phyloP scores from a whole-genome alignment of 2,888 invertebrate genomes.

The Parnassius glacialis region DNA sequence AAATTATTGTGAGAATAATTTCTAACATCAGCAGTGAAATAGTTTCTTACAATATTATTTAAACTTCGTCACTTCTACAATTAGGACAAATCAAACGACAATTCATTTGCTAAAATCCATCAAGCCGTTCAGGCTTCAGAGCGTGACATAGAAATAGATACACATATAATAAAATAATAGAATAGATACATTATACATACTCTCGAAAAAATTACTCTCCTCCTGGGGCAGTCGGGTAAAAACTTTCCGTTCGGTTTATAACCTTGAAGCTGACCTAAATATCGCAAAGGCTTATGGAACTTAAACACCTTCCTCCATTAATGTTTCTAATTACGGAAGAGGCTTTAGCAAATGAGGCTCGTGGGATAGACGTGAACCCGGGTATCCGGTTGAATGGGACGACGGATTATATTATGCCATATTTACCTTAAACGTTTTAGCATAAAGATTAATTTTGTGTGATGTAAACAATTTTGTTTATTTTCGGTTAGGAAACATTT shows the following conservation, averaged over 20 bases:
- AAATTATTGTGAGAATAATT: too few species aligned
- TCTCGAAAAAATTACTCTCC: too few species aligned
- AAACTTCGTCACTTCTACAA: too few species aligned
- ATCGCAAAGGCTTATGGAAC: conserved; percentile 14
- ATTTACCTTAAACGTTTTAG: neutral
- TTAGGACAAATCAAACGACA: too few species aligned
- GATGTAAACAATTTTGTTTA: neutral
- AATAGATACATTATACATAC: too few species aligned
- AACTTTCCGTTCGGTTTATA: neutral
- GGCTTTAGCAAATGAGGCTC: conserved; percentile 19
- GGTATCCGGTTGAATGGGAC: conserved; percentile 5
- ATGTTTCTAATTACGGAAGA: conserved; percentile 24
- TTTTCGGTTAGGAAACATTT: conserved; percentile 2
- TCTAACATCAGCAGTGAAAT: too few species aligned
- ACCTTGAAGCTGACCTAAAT: conserved; percentile 22
- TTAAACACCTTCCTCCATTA: conserved; percentile 18
- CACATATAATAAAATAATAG: too few species aligned
- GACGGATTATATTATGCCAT: neutral
- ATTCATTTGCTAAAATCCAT: too few species aligned
- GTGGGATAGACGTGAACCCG: conserved; percentile 7
- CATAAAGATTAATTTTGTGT: conserved; percentile 3
- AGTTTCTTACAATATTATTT: too few species aligned
- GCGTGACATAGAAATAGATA: too few species aligned
- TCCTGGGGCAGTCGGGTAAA: too few species aligned
- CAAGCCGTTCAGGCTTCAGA: too few species aligned